Percentiles rank a stretch among this genome's conserved stretches.
Conservation (phyloP, 2,797 vertebrate species). For the Arrhamphus sclerolepis region DNA sequence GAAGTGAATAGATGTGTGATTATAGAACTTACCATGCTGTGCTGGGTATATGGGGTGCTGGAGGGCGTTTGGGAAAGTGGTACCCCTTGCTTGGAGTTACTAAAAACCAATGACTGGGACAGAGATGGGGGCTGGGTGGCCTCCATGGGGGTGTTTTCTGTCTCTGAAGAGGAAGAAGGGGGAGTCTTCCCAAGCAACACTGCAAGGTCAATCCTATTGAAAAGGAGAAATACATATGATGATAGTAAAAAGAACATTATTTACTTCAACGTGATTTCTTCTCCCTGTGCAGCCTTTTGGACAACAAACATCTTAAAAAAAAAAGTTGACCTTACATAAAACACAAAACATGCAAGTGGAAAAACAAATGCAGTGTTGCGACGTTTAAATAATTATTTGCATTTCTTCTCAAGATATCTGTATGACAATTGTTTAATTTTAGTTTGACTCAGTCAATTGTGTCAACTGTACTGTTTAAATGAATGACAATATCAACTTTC, state of each 20-base stretch:
- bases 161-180: constrained; percentile 90
- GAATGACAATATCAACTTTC: too few species aligned
- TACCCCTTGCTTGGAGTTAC: constrained; percentile 93
- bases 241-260: not conserved
- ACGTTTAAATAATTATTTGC: too few species aligned
- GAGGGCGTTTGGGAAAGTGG: constrained; percentile 86
- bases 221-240: not conserved
- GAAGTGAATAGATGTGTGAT: not conserved
- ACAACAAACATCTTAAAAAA: too few species aligned
- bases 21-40: constrained; percentile 88
- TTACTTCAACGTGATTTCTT: too few species aligned
- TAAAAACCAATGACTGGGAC: constrained; percentile 95
- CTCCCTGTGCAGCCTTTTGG: too few species aligned
- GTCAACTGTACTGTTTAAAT: too few species aligned
- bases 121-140: constrained; percentile 87
- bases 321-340: too few species aligned
- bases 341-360: too few species aligned
- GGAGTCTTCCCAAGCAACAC: constrained; percentile 96
- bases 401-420: too few species aligned
- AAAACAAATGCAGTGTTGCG: too few species aligned
- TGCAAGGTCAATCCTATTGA: constrained; percentile 92
- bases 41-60: constrained; percentile 88
- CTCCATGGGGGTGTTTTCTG: constrained; percentile 87
- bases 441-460: too few species aligned
- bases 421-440: too few species aligned